Base-by-base conservation (phyloP, 2,113 vertebrate genomes). In the Brachyhypopomus gauderio region DNA sequence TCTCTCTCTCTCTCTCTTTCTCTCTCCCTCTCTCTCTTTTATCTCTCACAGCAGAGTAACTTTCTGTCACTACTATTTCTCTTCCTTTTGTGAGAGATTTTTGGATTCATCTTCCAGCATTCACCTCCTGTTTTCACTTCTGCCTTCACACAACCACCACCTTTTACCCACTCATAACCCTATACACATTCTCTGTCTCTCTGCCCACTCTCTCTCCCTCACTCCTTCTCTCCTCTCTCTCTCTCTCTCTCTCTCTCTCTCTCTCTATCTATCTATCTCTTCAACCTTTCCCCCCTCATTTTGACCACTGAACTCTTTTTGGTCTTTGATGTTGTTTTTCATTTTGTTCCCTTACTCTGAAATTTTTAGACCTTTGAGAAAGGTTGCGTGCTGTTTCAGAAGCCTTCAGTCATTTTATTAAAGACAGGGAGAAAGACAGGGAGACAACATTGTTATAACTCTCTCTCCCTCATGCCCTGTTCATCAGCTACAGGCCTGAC, bases 281-380 rank as follows among this genome's bases (percentile, higher is more conserved):
- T 52, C 23, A 17, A 11, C 38, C 38, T n/a, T 11, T 23, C 5
- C 64, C 20, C 20, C 17, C 30, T 56, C 63, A 23, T 85, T 75
- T 71, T 85, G 34, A 62, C 72, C 76, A 73, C 70, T 75, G 45
- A 67, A 69, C 64, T 34, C 67, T 75, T 25, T 58, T 16, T 71
- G 55, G 60, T 70, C 66, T 85, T 80, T 85, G 84, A 82, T 75
- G 81, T 70, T 79, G 36, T 64, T 75, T 52, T 83, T 82, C 48
- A 82, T 85, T 77, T 58, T 55, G 34, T 80, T 36, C 66, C 25
- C 23, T 30, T 56, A 48, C 45, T 55, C 58, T 66, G 76, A 72
- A 83, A 83, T 69, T 64, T 77, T 45, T 72, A 7, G 22, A 38
- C 52, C 72, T 85, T 72, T 67, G 72, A 80, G 25, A 23, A 60